Evolutionary conservation across 2,113 vertebrate species (phyloP).

Genomic region (Strix uralensis): DNA sequence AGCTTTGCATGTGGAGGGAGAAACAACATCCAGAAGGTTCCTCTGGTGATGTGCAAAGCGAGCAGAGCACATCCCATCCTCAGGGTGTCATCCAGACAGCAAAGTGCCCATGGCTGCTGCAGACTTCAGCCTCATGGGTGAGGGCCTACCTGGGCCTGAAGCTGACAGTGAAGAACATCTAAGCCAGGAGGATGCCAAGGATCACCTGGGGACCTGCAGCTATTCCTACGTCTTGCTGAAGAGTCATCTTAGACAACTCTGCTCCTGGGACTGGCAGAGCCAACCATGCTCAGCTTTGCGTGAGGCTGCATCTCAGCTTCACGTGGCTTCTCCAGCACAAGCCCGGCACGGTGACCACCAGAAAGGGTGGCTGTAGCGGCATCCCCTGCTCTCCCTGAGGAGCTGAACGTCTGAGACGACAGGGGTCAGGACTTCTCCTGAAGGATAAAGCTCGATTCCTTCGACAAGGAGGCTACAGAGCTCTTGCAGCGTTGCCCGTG

Average conservation of each 20-base stretch:
- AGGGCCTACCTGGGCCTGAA: background rate
- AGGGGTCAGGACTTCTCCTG: background rate
- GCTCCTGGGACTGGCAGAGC: background rate
- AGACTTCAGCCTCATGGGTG: background rate
- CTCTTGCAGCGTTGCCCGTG: background rate
- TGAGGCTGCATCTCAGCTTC: background rate
- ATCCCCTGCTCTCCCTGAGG: background rate
- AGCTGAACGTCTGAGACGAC: background rate
- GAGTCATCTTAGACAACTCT: background rate
- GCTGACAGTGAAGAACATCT: background rate
- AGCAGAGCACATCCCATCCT: background rate
- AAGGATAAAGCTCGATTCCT: background rate
- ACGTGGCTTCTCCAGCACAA: background rate
- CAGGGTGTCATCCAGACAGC: background rate
- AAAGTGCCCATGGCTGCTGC: fast-evolving
- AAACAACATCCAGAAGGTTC: background rate
- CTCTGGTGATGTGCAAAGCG: background rate
- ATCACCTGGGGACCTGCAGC: background rate
- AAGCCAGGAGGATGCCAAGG: background rate
- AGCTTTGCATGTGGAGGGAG: background rate
- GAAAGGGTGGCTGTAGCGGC: fast-evolving
- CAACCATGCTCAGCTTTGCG: too few species aligned
- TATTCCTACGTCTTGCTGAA: background rate
- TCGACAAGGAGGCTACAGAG: background rate
- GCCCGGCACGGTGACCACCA: background rate